Base-by-base conservation (phyloP, 64 coral and sea anemone genomes). In the Trachythela sp. region DNA sequence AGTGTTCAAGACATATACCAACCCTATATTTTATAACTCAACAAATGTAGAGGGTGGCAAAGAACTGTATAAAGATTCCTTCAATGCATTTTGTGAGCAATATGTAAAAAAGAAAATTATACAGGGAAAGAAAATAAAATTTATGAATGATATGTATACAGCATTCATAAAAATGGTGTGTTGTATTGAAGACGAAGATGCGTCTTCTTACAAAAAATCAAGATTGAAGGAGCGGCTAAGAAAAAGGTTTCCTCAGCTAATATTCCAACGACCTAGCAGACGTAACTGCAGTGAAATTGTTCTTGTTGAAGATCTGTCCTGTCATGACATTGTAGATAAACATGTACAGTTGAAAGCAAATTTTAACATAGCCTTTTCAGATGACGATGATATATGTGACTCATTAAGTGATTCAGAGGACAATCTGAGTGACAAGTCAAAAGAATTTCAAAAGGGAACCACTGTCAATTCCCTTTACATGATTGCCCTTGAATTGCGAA, bases 11-110 rank as follows among this genome's bases (percentile, higher is more conserved):
- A 11, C 68, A 72, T 72, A n/a, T 26, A 72, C 68, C 29, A 72
- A 72, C 29, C 68, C 68, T 72, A 26, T 72, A 72, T 72, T 72
- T 72, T 72, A 72, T 72, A 72, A 72, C 68, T 24, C 68, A 1
- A 72, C 17, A 26, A 72, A 14, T 11, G 1, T 22, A 24, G 68
- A 26, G 17, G 14, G 68, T 72, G 26, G 68, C 68, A 72, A 26
- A 26, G 68, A 72, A 72, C 68, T 72, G 26, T 72, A 72, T 72
- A 72, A 72, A 72, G 68, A 72, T 26, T 72, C 68, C 68, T 72
- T 72, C 29, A 26, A 72, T 72, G 68, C 68, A 72, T 72, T 72
- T 72, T 72, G 68, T 72, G 68, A 72, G 68, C 17, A n/a, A n/a
- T n/a, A n/a, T n/a, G n/a, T n/a, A n/a, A n/a, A n/a, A n/a, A n/a